Conservation (phyloP, 1,140 invertebrate genomes). For the Hylaeus volcanicus region DNA sequence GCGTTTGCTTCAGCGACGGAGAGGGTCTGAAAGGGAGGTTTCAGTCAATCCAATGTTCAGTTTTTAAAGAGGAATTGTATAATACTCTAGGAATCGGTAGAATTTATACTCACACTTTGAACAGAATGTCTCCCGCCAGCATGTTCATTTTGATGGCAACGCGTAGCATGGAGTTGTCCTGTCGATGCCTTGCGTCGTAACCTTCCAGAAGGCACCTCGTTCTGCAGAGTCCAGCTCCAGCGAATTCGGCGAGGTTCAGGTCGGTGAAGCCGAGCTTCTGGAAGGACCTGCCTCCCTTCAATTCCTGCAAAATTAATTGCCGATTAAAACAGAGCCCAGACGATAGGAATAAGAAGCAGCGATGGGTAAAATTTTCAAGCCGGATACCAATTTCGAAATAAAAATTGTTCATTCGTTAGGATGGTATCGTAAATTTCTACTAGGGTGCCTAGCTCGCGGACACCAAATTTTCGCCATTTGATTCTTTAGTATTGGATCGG, state of each 20-base stretch:
- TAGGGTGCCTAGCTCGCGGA: too few species aligned
- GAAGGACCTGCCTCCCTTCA: slow-evolving; percentile 93
- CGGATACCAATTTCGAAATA: too few species aligned
- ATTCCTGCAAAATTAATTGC: slow-evolving; percentile 82
- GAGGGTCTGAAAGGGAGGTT: slow-evolving; percentile 81
- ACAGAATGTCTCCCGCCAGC: slow-evolving; percentile 96
- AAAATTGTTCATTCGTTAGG: too few species aligned
- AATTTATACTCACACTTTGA: slow-evolving; percentile 93
- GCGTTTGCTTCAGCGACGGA: slow-evolving; percentile 85
- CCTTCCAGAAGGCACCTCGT: slow-evolving; percentile 95
- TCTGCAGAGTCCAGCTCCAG: slow-evolving; percentile 92
- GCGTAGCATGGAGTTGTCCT: slow-evolving; percentile 97
- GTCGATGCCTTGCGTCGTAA: slow-evolving; percentile 93
- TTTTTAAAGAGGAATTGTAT: too few species aligned
- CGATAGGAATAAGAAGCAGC: too few species aligned
- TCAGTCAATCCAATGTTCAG: not conserved
- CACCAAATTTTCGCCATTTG: too few species aligned
- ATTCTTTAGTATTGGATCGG: too few species aligned
- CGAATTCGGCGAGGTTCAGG: slow-evolving; percentile 97
- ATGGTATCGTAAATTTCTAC: too few species aligned
- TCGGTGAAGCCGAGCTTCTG: slow-evolving; percentile 98
- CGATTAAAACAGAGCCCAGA: not conserved
- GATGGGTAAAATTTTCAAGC: too few species aligned
- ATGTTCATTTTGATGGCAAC: slow-evolving; percentile 96
- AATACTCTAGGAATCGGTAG: not conserved